phyloP scores from a whole-genome alignment of 2,797 vertebrate species.

The Manis crassicaudata region DNA sequence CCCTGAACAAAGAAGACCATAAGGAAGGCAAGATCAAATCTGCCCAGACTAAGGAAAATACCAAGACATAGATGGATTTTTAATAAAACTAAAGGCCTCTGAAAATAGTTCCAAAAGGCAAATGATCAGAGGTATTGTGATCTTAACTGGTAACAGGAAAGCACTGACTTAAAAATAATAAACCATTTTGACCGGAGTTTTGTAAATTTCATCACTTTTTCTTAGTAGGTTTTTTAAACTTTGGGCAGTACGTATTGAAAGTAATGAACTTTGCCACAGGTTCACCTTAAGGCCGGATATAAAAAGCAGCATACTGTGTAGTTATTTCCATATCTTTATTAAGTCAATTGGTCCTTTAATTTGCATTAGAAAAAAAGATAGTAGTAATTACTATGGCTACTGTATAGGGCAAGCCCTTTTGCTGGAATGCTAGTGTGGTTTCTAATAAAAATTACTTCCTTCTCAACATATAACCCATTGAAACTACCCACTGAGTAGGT shows the following conservation, averaged over 20 bases:
- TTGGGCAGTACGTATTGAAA: constrained; percentile 8
- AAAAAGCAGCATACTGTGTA: background rate
- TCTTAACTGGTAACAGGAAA: background rate
- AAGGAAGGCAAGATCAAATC: background rate
- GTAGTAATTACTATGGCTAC: background rate
- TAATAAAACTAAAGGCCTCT: background rate
- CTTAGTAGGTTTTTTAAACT: background rate
- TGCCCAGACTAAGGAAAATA: background rate
- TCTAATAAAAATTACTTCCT: constrained; percentile 11
- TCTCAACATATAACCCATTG: background rate
- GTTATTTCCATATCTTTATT: background rate
- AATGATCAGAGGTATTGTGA: background rate
- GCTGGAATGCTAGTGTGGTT: background rate
- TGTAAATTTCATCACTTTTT: background rate
- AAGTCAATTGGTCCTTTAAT: background rate
- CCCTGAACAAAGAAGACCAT: background rate
- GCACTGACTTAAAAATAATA: background rate
- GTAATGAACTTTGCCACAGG: background rate
- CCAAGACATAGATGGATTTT: background rate
- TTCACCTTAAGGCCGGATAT: constrained; percentile 12
- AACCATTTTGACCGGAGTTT: background rate
- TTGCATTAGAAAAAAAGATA: background rate
- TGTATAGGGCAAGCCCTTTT: background rate
- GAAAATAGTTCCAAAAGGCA: background rate
- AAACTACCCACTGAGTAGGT: background rate